Conservation (phyloP, 2,888 invertebrate species). For the Oxytorus armatus region DNA sequence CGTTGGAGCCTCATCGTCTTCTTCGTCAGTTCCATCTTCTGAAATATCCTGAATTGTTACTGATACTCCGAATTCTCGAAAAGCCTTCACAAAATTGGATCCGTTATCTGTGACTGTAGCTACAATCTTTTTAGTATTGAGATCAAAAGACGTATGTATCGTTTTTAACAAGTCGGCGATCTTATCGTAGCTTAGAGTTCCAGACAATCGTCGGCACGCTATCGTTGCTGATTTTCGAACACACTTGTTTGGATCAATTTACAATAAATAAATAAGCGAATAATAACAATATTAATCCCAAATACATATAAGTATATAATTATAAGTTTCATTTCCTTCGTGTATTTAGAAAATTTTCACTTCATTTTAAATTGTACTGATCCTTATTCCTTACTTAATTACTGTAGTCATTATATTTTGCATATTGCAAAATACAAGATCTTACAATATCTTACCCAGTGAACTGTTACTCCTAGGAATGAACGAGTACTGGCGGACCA, state of each 20-base stretch:
- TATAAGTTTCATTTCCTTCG: not conserved
- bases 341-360: not conserved
- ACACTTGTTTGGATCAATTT: constrained; percentile 23
- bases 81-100: constrained; percentile 27
- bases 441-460: constrained; percentile 56
- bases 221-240: constrained; percentile 38
- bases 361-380: not conserved
- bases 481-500: constrained; percentile 52
- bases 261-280: constrained; percentile 8
- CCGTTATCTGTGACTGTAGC: constrained; percentile 48
- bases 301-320: not conserved
- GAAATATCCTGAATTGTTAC: constrained; percentile 28
- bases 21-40: constrained; percentile 39
- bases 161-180: constrained; percentile 37
- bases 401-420: not conserved
- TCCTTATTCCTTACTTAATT: not conserved
- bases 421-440: not conserved
- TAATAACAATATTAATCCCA: constrained; percentile 5
- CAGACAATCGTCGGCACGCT: constrained; percentile 41
- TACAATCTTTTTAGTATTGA: constrained; percentile 26
- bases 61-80: constrained; percentile 28
- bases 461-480: constrained; percentile 60
- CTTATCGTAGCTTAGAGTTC: constrained; percentile 45
- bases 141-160: constrained; percentile 38
- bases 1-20: constrained; percentile 36